Evolutionary conservation across 1,140 invertebrate species (phyloP).

Genomic region (Drosophila tani): DNA sequence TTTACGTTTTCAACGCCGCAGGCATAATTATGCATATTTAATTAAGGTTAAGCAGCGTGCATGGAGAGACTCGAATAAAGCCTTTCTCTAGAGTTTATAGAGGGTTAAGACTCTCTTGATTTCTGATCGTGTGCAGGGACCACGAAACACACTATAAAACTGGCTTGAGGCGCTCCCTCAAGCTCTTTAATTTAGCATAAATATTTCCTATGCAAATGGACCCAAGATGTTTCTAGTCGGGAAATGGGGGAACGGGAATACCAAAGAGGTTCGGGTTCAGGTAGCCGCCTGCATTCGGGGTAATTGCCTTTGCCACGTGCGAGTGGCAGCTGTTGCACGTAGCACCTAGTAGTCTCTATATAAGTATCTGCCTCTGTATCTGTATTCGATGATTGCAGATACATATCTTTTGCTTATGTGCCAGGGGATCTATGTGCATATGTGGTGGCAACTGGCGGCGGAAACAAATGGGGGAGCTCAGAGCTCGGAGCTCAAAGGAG

Average conservation of each 20-base stretch:
- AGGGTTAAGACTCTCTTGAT: neutral
- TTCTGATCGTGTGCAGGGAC: conserved; percentile 1
- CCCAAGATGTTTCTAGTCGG: conserved; percentile 13
- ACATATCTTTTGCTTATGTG: conserved; percentile 33
- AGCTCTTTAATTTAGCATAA: conserved; percentile 20
- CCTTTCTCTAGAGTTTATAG: neutral
- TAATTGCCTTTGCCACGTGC: conserved; percentile 68
- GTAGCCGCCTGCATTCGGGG: conserved; percentile 31
- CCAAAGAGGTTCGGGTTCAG: conserved; percentile 39
- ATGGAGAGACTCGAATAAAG: neutral
- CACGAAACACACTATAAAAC: neutral
- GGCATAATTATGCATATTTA: conserved; percentile 9
- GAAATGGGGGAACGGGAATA: conserved; percentile 1
- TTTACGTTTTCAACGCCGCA: neutral
- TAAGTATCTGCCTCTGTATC: conserved; percentile 13
- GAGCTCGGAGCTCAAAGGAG: conserved; percentile 1
- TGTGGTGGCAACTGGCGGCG: conserved; percentile 11
- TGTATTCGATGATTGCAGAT: conserved; percentile 46
- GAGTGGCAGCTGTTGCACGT: conserved; percentile 65
- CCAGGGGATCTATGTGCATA: conserved; percentile 11
- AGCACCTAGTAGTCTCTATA: conserved; percentile 33
- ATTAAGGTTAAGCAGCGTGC: conserved; percentile 10
- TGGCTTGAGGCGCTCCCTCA: neutral
- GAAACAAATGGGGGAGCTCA: conserved; percentile 39
- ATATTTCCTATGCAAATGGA: conserved; percentile 37